Percentiles rank a stretch among this genome's conserved stretches.
These are phyloP conservation scores for Oligia strigilis DNA, from an alignment of 2,888 invertebrate species.

Conservation along the genomic window DNA sequence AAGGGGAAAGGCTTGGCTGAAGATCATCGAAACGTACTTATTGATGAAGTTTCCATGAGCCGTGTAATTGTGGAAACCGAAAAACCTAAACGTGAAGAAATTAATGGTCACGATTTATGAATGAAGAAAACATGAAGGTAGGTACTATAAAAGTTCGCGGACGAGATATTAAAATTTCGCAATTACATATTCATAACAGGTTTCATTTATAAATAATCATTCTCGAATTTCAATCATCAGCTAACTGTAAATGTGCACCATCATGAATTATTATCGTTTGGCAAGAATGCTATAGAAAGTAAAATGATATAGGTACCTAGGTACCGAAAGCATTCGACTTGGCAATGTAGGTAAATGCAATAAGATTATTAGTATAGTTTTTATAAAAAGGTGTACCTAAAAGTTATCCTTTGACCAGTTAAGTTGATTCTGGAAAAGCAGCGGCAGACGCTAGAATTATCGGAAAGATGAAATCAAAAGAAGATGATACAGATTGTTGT, in stretches of 20 bases:
- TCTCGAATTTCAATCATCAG: constrained; percentile 53
- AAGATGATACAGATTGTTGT: not conserved
- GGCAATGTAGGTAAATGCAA: constrained; percentile 13
- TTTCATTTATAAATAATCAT: constrained; percentile 31
- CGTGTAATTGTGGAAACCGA: not conserved
- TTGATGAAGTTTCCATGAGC: not conserved
- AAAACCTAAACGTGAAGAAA: constrained; percentile 22
- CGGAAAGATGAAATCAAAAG: not conserved
- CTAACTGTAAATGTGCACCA: constrained; percentile 46
- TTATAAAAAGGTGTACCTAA: not conserved
- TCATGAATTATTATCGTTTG: constrained; percentile 53
- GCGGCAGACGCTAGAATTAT: not conserved
- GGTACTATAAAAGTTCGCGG: constrained; percentile 16
- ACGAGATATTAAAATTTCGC: constrained; percentile 40
- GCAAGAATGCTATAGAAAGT: constrained; percentile 61
- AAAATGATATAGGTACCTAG: constrained; percentile 42
- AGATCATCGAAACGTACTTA: not conserved
- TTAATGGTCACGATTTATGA: constrained; percentile 41
- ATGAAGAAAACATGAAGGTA: constrained; percentile 28
- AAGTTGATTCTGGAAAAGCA: not conserved
- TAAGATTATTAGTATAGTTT: not conserved
- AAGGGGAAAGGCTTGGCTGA: not conserved
- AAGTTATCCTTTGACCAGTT: not conserved
- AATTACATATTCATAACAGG: constrained; percentile 52
- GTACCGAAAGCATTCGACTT: constrained; percentile 47